These are phyloP conservation scores for Parazoanthus darwini DNA, from an alignment of 92 coral and sea anemone genomes.

Conservation along the genomic window DNA sequence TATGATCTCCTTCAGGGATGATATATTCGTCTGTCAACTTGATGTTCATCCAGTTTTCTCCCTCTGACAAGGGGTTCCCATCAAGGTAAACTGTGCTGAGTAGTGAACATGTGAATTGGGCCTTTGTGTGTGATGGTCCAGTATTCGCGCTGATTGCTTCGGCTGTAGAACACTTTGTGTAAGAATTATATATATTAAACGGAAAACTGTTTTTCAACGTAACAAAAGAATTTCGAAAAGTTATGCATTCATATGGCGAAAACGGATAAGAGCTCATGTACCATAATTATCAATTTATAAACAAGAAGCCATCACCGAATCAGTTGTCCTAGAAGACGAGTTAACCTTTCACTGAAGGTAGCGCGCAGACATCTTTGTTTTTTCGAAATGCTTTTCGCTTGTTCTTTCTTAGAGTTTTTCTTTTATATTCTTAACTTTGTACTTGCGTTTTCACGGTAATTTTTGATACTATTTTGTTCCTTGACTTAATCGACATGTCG, in stretches of 20 bases:
- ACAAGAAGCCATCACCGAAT: too few relatives aligned
- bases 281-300: not conserved
- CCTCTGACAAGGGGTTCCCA: conserved; percentile 34
- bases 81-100: conserved; percentile 34
- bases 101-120: conserved; percentile 32
- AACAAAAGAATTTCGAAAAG: too few relatives aligned
- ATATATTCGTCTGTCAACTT: conserved; percentile 28
- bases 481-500: not conserved
- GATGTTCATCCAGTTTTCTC: conserved; percentile 30
- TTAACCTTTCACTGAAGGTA: too few relatives aligned
- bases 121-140: conserved; percentile 13
- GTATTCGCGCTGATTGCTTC: conserved; percentile 1
- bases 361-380: not conserved
- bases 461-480: not conserved
- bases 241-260: not conserved
- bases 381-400: not conserved
- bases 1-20: conserved; percentile 34
- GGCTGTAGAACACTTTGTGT: conserved; percentile 6
- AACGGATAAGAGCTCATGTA: not conserved
- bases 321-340: too few relatives aligned
- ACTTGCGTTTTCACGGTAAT: not conserved
- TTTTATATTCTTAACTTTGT: not conserved
- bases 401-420: not conserved
- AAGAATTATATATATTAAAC: not conserved
- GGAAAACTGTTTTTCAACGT: too few relatives aligned